Evolutionary conservation across 2,888 invertebrate species (phyloP), one percentile per base, ranked within the genome.

Genomic region (Thymelicus sylvestris): DNA sequence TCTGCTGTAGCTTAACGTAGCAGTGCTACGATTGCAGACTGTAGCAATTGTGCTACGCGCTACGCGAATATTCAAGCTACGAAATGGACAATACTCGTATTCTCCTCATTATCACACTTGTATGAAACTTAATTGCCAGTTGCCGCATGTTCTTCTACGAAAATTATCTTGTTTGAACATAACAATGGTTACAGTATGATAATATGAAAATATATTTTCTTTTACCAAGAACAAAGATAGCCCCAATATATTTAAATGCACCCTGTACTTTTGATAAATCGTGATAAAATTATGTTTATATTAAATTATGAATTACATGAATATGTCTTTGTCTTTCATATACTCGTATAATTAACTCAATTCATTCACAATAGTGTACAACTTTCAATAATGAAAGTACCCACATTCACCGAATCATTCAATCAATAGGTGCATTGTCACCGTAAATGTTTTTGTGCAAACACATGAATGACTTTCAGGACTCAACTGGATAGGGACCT

Each of bases 401-500:
- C 44, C 8, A 44, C 12, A 44, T 44, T 44, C 44, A 12, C 44
- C 8, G 12, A 44, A 44, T 44, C 12, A 41, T 19, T 44, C 39
- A 15, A 50, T 61, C 50, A 60, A 64, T 48, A 67, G 13, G 31
- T 67, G 67, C 52, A 41, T n/a, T 62, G 55, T 12, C 39, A 15
- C 24, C 62, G 47, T 62, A 77, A 76, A 77, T 74, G 72, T 73
- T 76, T 74, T 74, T 75, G 74, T 67, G 68, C 50, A 75, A 73
- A 75, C 72, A 75, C 76, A 74, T 74, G 76, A 75, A 73, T 71
- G 76, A 73, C 73, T 71, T 75, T 74, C 74, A 67, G 67, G 72
- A 72, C 59, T 70, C 59, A 61, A 19, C 19, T 19, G 52, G 73
- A 74, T 72, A 73, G 66, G 74, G 80, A 86, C 83, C 86, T 86